Conservation (phyloP, 1,140 invertebrate species). For the Drosophila lacteicornis region DNA sequence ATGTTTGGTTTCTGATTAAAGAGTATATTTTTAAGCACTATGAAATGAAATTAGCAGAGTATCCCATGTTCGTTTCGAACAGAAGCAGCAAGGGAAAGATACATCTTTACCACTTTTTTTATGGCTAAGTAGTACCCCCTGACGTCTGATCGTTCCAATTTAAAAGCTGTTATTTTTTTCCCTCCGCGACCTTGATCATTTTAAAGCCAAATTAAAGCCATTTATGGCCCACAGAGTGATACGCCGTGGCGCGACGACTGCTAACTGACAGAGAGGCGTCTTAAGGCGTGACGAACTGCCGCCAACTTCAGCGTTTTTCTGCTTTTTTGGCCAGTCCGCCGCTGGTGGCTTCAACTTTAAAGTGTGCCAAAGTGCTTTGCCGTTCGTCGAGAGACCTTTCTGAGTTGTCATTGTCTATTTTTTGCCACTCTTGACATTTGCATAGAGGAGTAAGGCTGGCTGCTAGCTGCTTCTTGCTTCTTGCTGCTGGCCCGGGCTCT, state of each 20-base stretch:
- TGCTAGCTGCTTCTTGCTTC: constrained; percentile 9
- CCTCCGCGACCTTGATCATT: constrained; percentile 47
- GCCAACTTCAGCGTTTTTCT: constrained; percentile 51
- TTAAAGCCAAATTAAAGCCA: constrained; percentile 73
- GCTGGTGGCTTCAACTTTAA: constrained; percentile 55
- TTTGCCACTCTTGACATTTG: constrained; percentile 79
- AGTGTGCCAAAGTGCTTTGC: constrained; percentile 78
- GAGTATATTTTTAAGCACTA: background rate
- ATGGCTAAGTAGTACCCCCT: constrained; percentile 23
- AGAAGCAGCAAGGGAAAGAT: constrained; percentile 20
- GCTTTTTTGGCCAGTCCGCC: constrained; percentile 8
- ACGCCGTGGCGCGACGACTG: constrained; percentile 56
- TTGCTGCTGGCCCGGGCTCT: constrained; percentile 7
- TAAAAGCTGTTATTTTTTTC: constrained; percentile 45
- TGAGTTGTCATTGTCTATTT: constrained; percentile 74
- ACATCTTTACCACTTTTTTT: constrained; percentile 35
- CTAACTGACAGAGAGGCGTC: constrained; percentile 73
- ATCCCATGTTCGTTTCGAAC: background rate
- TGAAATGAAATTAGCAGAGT: background rate
- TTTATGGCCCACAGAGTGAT: constrained; percentile 70
- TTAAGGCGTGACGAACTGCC: constrained; percentile 79
- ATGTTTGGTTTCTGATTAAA: background rate
- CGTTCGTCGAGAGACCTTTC: constrained; percentile 69
- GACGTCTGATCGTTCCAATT: constrained; percentile 49
- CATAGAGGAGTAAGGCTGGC: constrained; percentile 64